Conservation (phyloP, 2,113 vertebrate genomes). For the Amia ocellicauda region DNA sequence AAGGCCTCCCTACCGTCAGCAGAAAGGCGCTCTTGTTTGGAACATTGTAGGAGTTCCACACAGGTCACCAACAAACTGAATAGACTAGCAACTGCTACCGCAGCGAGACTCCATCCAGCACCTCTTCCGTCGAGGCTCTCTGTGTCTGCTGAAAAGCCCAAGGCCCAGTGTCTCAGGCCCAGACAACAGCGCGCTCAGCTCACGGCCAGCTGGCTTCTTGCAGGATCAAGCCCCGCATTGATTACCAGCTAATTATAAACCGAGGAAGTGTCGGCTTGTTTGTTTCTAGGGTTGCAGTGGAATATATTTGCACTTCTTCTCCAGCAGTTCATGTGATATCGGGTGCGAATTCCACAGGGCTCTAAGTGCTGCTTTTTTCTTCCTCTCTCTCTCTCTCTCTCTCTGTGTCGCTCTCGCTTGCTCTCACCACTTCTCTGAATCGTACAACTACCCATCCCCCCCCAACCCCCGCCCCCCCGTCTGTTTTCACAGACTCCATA, state of each 20-base stretch:
- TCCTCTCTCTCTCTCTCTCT: conserved; percentile 12
- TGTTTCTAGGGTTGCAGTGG: conserved; percentile 64
- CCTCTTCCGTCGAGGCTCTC: no score
- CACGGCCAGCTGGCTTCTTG: conserved; percentile 44
- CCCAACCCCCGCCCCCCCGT: conserved; percentile 46
- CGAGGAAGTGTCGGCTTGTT: conserved; percentile 69
- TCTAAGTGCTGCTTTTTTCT: conserved; percentile 47
- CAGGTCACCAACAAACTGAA: no score
- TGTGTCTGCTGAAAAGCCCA: no score
- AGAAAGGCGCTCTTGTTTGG: no score
- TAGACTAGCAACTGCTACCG: no score
- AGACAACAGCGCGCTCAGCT: conserved; percentile 30
- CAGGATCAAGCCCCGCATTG: conserved; percentile 58
- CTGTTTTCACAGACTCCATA: conserved; percentile 59
- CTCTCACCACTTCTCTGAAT: conserved; percentile 28
- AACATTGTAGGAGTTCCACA: no score
- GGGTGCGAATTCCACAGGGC: conserved; percentile 61
- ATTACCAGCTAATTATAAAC: conserved; percentile 72
- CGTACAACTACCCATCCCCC: conserved; percentile 34
- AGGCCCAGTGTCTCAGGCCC: no score
- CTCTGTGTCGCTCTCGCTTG: conserved; percentile 33
- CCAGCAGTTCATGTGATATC: conserved; percentile 55
- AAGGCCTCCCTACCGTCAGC: no score
- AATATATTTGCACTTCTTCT: conserved; percentile 69
- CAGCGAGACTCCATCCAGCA: no score